These are phyloP conservation scores for Dendropsophus ebraccatus DNA, from an alignment of 2,113 vertebrate species.

Conservation along the genomic window DNA sequence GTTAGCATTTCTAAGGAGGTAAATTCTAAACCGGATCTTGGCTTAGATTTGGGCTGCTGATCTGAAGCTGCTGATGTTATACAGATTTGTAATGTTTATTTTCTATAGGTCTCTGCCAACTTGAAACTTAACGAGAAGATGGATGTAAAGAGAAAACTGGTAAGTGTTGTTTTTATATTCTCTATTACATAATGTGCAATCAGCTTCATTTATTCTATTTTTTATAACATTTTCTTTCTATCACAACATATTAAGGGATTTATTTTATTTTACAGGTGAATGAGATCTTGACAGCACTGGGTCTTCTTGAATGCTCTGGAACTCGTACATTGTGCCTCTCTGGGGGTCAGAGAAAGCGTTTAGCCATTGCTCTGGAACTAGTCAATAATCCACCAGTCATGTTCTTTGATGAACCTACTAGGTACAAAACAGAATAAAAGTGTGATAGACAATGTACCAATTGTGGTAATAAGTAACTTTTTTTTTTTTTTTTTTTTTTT, in stretches of 20 bases:
- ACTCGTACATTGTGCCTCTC: constrained; percentile 91
- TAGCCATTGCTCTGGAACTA: constrained; percentile 94
- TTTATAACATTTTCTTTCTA: no score
- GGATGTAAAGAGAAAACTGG: constrained; percentile 95
- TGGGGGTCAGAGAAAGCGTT: constrained; percentile 91
- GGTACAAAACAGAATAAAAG: constrained; percentile 71
- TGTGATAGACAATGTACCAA: no score
- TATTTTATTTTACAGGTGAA: constrained; percentile 78
- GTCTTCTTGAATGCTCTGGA: constrained; percentile 89
- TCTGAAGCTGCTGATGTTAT: neutral
- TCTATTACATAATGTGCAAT: neutral
- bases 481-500: neutral
- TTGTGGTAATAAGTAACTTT: neutral
- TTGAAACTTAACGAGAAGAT: constrained; percentile 94
- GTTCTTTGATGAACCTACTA: constrained; percentile 99
- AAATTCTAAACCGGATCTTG: neutral
- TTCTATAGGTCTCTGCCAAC: constrained; percentile 88
- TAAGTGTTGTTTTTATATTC: constrained; percentile 69
- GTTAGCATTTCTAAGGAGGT: no score
- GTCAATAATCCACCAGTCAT: constrained; percentile 98
- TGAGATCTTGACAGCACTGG: constrained; percentile 94
- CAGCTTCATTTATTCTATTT: neutral
- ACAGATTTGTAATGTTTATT: no score
- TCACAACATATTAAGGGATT: accelerated
- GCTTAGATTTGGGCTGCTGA: no score